Conservation (phyloP, 2,888 invertebrate genomes). For the Anthophora plumipes region DNA sequence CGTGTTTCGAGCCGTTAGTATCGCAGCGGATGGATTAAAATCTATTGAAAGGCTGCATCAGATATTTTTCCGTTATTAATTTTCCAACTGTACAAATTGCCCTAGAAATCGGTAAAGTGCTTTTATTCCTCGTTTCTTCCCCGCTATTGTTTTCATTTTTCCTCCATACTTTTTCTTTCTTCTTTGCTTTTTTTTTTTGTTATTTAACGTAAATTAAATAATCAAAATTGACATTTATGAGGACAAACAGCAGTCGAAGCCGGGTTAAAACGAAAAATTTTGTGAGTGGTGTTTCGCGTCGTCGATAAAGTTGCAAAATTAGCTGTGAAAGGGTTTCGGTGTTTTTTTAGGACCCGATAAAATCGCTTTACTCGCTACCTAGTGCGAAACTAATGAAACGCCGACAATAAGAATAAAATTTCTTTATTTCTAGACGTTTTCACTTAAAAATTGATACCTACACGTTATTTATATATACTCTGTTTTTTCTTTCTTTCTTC, state of each 20-base stretch:
- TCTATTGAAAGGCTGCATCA: background rate
- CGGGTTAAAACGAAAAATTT: constrained; percentile 18
- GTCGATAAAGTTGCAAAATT: constrained; percentile 44
- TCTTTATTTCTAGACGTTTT: constrained; percentile 13
- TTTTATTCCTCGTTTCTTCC: background rate
- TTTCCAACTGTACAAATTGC: background rate
- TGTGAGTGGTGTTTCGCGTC: constrained; percentile 37
- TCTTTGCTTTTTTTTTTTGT: background rate
- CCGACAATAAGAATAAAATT: constrained; percentile 1
- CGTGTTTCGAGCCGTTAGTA: background rate
- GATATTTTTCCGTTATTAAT: constrained; percentile 29
- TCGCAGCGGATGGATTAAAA: constrained; percentile 43
- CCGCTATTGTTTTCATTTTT: too few species aligned
- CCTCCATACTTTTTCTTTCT: background rate
- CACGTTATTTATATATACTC: constrained; percentile 2
- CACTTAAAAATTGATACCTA: constrained; percentile 19
- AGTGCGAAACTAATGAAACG: constrained; percentile 23
- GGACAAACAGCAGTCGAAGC: constrained; percentile 16
- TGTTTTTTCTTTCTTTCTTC: background rate
- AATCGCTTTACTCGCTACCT: constrained; percentile 12
- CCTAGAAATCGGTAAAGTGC: background rate
- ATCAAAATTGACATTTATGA: constrained; percentile 20
- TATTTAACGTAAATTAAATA: constrained; percentile 17
- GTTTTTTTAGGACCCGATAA: constrained; percentile 32
- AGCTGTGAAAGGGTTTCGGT: constrained; percentile 45